Base-by-base conservation (phyloP, 2,797 vertebrate genomes). In the Macroramphosus scolopax region DNA sequence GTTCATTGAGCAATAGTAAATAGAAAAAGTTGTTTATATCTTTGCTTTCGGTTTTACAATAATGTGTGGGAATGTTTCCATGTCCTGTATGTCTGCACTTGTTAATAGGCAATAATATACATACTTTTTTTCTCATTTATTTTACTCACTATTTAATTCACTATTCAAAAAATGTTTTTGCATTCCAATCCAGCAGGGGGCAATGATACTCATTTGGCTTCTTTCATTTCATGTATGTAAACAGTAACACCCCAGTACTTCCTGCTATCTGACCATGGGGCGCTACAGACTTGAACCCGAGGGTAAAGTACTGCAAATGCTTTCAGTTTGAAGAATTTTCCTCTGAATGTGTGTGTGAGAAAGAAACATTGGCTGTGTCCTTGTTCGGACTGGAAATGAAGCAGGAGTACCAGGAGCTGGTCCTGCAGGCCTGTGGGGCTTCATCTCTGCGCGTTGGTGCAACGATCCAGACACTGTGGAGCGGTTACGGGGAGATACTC, bases 401-500 rank as follows among this genome's bases (percentile, higher is more conserved):
- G 25, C 72, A 50, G 49, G 79, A 90, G 69, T 74, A 85, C 62
- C 68, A 75, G 72, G 85, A 89, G 2, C 54, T 89, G 3, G 38
- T 92, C 63, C 52, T 91, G 35, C 72, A 71, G 74, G 80, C 76
- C 0, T 89, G 85, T 1, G 75, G 80, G 0, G 89, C 89, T 0
- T 70, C 80, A 0, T 67, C 82, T 1, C 66, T 91, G 1, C 74
- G 38, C 1, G 68, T 82, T 0, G 89, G 87, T 1, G 49, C 51
- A 3, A 78, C 59, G 20, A 88, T 91, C 71, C 89, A 91, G 73
- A 86, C 81, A 0, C 66, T 92, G 57, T 92, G 90, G 89, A 87
- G 90, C 22, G 89, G 89, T 0, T 92, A 92, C 3, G 89, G 90
- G 1, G 76, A 88, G 72, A 88, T 92, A 3, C 64, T 89, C 12